Percentiles rank a stretch among this genome's conserved stretches.
Evolutionary conservation across 2,888 invertebrate genomes (phyloP).

Genomic region (Seladonia tumulorum): DNA sequence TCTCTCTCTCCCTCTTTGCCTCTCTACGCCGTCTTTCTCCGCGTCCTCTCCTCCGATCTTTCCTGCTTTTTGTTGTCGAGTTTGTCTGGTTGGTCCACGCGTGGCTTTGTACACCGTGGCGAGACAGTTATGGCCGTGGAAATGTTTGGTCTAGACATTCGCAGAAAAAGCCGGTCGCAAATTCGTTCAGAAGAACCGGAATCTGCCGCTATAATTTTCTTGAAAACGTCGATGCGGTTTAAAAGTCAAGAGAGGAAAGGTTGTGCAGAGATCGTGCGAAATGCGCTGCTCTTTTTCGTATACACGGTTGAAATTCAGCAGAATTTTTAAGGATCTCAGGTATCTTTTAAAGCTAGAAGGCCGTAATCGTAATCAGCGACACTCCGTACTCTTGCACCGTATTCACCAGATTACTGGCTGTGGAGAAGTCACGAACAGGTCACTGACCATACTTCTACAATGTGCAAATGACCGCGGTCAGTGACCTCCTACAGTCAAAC

Average conservation of each 20-base stretch:
- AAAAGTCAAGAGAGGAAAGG: neutral
- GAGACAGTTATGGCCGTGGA: neutral
- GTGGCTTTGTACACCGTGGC: neutral
- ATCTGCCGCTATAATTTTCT: neutral
- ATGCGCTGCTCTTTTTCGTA: too few species aligned
- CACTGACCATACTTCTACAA: too few species aligned
- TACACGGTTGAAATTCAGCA: too few species aligned
- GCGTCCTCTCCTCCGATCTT: neutral
- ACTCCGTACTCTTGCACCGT: too few species aligned
- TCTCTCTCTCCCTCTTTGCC: conserved; percentile 55
- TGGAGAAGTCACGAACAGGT: too few species aligned
- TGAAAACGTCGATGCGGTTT: neutral
- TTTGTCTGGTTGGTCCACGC: conserved; percentile 6
- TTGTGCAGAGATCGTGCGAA: too few species aligned
- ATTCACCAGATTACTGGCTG: too few species aligned
- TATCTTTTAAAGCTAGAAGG: too few species aligned
- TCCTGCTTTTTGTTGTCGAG: conserved; percentile 40
- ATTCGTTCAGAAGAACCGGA: neutral
- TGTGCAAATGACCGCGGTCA: too few species aligned
- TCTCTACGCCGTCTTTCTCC: neutral
- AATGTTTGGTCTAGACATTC: neutral
- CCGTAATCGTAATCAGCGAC: too few species aligned
- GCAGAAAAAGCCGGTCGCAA: neutral
- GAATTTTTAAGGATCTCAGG: too few species aligned
- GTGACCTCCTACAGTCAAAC: too few species aligned